Evolutionary conservation across 1,140 invertebrate species (phyloP), one percentile per base, ranked within the genome.

Genomic region (Drosophila nasuta): DNA sequence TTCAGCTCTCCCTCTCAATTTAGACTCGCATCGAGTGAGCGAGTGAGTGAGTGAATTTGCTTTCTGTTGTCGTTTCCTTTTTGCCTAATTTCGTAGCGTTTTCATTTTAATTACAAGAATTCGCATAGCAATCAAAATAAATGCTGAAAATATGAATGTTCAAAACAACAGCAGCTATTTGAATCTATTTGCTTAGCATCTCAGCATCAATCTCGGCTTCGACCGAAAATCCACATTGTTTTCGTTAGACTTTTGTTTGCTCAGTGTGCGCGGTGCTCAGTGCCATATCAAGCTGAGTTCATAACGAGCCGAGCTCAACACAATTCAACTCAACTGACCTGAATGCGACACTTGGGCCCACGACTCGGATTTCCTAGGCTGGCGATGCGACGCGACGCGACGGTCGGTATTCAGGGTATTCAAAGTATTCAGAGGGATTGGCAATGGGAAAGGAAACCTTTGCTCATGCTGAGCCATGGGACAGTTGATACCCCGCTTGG

Each of bases 101-200:
- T 86, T 72, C 75, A 79, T 79, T 86, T 74, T 86, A 86, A 86
- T 86, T 87, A 79, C 62, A 49, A 62, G 43, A 86, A 74, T 67
- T 77, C 72, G 79, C 72, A 68, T 65, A 74, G 83, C 75, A 70
- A 77, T 88, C 80, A 64, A 71, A 68, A 79, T 73, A 73, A 64
- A 82, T 10, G 35, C 20, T 67, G 51, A 52, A 33, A 56, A 71
- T 52, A 70, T 38, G 43, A 70, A 74, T 63, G 10, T 8, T 38
- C 6, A 33, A 33, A 25, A 25, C 20, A 25, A 63, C 46, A 48
- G 28, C 49, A 33, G 8, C 8, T 0, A 56, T 43, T 35, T 81
- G 45, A 28, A 62, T 43, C 33, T 46, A 79, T 73, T 73, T 68
- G 56, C 62, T 28, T 8, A 33, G 25, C 33, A 66, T 49, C 25